A percentile compares a stretch with the other conserved stretches of the same genome.
Conservation (phyloP, 2,888 invertebrate genomes). For the Nomada goodeniana region DNA sequence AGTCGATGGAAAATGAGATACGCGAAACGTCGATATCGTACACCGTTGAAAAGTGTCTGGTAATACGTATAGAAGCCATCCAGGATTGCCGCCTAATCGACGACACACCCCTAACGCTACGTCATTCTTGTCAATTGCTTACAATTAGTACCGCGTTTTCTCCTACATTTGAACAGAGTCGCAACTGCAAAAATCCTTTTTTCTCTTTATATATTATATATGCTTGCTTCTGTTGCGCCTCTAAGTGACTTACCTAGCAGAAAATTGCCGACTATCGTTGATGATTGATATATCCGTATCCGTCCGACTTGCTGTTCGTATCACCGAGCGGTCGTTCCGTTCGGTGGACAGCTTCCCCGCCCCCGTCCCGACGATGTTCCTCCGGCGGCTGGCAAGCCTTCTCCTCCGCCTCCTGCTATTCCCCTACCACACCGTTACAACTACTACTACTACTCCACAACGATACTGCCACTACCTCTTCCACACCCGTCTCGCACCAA, state of each 20-base stretch:
- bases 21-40: not conserved
- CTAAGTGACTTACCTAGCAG: conserved; percentile 49
- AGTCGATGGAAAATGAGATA: not conserved
- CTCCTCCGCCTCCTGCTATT: conserved; percentile 44
- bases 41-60: not conserved
- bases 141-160: not conserved
- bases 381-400: conserved; percentile 55
- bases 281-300: conserved; percentile 58
- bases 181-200: not conserved
- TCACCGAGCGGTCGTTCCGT: conserved; percentile 77
- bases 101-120: conserved; percentile 74
- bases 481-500: not conserved
- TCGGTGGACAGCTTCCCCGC: conserved; percentile 80
- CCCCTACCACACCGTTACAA: conserved; percentile 22
- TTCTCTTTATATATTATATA: not conserved
- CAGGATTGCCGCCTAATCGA: conserved; percentile 57
- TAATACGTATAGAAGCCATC: conserved; percentile 16
- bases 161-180: not conserved
- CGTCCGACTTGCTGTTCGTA: conserved; percentile 70
- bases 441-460: conserved; percentile 24
- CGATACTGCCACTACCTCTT: conserved; percentile 9
- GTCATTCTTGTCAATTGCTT: conserved; percentile 66
- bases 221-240: no score
- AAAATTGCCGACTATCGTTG: conserved; percentile 52
- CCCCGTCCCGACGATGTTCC: conserved; percentile 63